A percentile compares a stretch with the other conserved stretches of the same genome.
Evolutionary conservation across 2,113 vertebrate genomes (phyloP).

Genomic region (Leucopternis melanops): DNA sequence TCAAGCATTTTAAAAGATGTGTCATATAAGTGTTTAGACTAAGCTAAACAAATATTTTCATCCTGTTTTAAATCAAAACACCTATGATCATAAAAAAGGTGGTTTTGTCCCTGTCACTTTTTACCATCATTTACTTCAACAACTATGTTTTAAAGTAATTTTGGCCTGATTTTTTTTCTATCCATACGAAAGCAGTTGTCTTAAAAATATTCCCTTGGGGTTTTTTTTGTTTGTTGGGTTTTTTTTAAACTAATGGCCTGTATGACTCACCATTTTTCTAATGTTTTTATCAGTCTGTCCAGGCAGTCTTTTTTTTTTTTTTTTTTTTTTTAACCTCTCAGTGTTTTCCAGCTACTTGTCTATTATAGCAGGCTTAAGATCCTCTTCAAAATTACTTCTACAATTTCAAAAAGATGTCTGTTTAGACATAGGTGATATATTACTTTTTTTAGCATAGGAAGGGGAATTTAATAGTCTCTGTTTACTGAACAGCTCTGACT

Average conservation of each 20-base stretch:
- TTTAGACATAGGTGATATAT: not conserved
- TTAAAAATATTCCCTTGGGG: not conserved
- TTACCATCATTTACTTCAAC: not conserved
- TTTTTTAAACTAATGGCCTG: not conserved
- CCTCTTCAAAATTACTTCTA: not conserved
- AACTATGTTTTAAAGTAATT: not conserved
- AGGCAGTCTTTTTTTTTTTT: not conserved
- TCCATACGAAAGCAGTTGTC: not conserved
- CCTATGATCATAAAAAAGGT: not conserved
- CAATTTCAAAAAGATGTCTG: not conserved
- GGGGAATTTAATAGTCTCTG: not conserved
- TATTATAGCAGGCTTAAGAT: not conserved
- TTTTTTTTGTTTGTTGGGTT: too few relatives aligned
- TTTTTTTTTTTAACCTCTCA: not conserved
- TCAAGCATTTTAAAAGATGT: not conserved
- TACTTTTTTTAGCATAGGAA: not conserved
- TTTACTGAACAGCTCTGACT: conserved; percentile 42
- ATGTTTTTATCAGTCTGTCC: not conserved
- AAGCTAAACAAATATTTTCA: conserved; percentile 34
- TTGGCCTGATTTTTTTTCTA: not conserved
- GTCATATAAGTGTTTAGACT: not conserved
- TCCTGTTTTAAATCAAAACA: not conserved
- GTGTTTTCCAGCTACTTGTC: not conserved
- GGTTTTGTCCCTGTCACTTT: not conserved
- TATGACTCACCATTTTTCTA: conserved; percentile 2